Evolutionary conservation across 2,797 vertebrate species (phyloP), one percentile per base, ranked within the genome.

Genomic region (Gymnocypris eckloni): DNA sequence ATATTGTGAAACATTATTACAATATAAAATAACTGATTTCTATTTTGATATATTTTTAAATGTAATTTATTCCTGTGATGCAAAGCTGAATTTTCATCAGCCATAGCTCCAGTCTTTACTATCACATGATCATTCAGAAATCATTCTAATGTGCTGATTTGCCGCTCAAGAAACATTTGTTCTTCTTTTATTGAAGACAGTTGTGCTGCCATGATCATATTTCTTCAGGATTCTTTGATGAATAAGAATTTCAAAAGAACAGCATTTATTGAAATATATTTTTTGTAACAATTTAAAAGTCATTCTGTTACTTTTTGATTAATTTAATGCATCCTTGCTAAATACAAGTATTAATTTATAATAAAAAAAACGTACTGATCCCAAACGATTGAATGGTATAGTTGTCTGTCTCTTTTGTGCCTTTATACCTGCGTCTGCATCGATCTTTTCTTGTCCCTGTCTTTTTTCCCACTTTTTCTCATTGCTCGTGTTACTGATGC

Each of bases 401-500:
- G 37, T 13, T 69, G 15, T 43, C 9, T 61, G 25, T 61, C 59
- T 61, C 59, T 61, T 61, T 4, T 61, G n/a, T 25, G 39, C 33
- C 59, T 86, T 72, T 78, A 39, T 66, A 48, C 37, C 70, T 52
- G 13, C 0, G 6, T 39, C 64, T 76, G 8, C 37, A 75, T 82
- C 75, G 67, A 70, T 48, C 71, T 70, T 52, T 61, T 82, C 13
- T 67, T 28, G 13, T 20, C 25, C 10, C 41, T 25, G 11, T 41
- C 12, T 71, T 33, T 77, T 64, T 81, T 43, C 2, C 25, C 69
- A 78, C 61, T 56, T 61, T 59, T 72, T 66, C 52, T 78, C 79
- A 43, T 48, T 45, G 15, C 59, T 54, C 90, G 81, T 91, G 90
- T 92, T 91, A 87, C 90, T 78, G 87, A 92, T 88, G 92, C 89